Percentiles rank a stretch among this genome's conserved stretches.
Conservation (phyloP, 2,113 vertebrate species). For the Gulo gulo region DNA sequence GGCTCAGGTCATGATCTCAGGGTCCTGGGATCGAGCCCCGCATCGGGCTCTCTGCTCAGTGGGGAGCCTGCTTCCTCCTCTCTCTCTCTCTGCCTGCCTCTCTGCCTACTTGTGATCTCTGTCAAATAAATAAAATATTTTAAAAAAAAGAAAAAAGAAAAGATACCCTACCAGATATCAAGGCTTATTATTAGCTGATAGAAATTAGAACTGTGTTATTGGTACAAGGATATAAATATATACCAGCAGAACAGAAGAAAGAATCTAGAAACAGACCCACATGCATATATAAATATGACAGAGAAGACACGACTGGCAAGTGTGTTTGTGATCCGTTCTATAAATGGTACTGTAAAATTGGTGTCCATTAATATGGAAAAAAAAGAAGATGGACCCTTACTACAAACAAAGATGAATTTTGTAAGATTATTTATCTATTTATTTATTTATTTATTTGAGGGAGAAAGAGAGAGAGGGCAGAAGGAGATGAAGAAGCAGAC, state of each 20-base stretch:
- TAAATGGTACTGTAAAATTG: background rate
- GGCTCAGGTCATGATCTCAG: too few species aligned
- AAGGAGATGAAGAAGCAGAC: background rate
- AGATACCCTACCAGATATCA: background rate
- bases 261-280: background rate
- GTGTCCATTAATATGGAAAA: background rate
- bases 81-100: too few species aligned
- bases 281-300: background rate
- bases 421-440: background rate
- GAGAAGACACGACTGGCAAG: background rate
- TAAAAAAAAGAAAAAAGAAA: background rate
- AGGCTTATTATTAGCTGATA: background rate
- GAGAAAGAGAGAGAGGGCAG: background rate
- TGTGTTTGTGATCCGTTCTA: background rate
- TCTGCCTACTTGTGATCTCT: too few species aligned
- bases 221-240: background rate
- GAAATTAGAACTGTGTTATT: background rate
- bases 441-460: background rate
- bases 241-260: background rate
- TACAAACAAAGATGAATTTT: background rate
- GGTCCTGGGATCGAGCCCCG: too few species aligned
- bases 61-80: too few species aligned
- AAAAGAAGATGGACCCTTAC: background rate
- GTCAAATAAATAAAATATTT: too few species aligned
- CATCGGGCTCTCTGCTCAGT: too few species aligned